Evolutionary conservation across 2,113 vertebrate species (phyloP).

Genomic region (Pimephales promelas): DNA sequence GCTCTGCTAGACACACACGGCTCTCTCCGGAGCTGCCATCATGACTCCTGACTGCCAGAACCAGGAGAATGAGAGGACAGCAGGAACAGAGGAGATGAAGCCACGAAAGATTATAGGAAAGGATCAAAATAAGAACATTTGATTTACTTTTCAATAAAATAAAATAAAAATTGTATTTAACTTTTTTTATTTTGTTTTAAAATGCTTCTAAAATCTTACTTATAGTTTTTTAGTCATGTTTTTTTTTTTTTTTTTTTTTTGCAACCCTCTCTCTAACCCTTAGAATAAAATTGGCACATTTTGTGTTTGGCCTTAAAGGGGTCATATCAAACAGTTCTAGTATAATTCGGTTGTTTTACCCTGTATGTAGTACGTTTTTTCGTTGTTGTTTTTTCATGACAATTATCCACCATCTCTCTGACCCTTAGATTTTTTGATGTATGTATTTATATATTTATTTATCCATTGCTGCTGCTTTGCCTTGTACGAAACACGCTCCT

Average conservation of each 20-base stretch:
- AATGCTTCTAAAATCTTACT: not conserved
- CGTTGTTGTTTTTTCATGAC: not conserved
- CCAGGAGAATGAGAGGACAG: not conserved
- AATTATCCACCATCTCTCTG: not conserved
- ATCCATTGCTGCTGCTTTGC: not conserved
- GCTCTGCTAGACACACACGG: slow-evolving; percentile 13
- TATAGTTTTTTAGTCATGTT: not conserved
- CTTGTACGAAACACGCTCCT: too few species aligned
- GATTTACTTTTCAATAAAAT: not conserved
- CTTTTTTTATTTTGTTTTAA: not conserved
- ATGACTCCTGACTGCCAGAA: slow-evolving; percentile 16
- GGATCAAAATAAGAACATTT: not conserved
- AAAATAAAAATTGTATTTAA: too few species aligned
- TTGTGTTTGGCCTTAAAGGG: not conserved
- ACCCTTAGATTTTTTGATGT: not conserved
- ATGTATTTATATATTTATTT: too few species aligned
- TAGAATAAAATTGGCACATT: not conserved
- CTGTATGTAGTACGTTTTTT: not conserved
- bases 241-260: not conserved
- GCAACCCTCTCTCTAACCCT: not conserved
- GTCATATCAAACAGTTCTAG: not conserved
- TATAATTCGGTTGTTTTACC: not conserved
- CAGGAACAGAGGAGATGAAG: too few species aligned
- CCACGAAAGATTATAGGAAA: too few species aligned
- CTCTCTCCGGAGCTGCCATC: slow-evolving; percentile 17